phyloP scores from a whole-genome alignment of 1,140 invertebrate genomes.

The Papilio glaucus region DNA sequence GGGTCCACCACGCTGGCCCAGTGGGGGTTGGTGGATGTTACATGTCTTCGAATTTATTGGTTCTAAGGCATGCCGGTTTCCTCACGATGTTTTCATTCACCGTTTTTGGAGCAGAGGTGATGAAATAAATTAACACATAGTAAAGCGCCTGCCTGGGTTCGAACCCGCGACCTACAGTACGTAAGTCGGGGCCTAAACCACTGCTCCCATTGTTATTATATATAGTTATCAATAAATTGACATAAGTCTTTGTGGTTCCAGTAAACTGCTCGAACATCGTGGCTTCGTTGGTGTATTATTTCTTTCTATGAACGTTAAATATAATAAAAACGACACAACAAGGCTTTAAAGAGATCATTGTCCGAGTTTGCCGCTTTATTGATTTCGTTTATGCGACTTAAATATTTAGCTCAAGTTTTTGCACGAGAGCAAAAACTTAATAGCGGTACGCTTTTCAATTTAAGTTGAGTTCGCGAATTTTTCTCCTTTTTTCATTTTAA shows the following conservation, averaged over 20 bases:
- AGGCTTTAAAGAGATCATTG: constrained; percentile 31
- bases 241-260: neutral
- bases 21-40: too few relatives aligned
- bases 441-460: constrained; percentile 21
- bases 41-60: too few relatives aligned
- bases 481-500: constrained; percentile 32
- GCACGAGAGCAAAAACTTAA: constrained; percentile 27
- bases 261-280: neutral
- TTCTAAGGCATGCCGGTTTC: too few relatives aligned
- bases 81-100: too few relatives aligned
- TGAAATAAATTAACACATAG: too few relatives aligned
- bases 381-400: constrained; percentile 37
- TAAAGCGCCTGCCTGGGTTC: too few relatives aligned
- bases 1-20: too few relatives aligned
- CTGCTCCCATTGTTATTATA: too few relatives aligned
- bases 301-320: neutral
- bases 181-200: too few relatives aligned
- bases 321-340: constrained; percentile 27
- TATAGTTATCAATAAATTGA: neutral
- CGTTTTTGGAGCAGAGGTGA: too few relatives aligned
- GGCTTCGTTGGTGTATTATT: neutral
- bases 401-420: constrained; percentile 34
- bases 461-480: constrained; percentile 19
- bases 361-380: constrained; percentile 38
- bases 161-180: too few relatives aligned